Evolutionary conservation across 1,140 invertebrate genomes (phyloP), one percentile per base, ranked within the genome.

Genomic region (Drosophila bipectinata): DNA sequence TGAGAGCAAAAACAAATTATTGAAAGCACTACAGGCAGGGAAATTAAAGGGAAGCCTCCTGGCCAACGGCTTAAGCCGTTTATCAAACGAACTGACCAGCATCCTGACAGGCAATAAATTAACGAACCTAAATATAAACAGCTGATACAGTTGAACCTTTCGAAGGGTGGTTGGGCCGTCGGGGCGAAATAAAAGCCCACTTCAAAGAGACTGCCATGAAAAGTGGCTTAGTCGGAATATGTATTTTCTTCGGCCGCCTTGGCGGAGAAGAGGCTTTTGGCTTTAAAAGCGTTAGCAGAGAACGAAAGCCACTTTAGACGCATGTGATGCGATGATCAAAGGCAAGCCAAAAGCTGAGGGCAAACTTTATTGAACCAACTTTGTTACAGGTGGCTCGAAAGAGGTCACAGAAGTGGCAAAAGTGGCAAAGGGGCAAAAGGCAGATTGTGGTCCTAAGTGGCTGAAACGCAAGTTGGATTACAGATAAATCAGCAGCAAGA

Each of bases 71-170:
- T 75, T 67, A 63, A 68, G 57, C 81, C 72, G 56, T 84, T 76
- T 81, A 74, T 81, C 82, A 85, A 81, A 47, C 34, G 57, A 48
- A 64, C 62, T 60, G 59, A 84, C 72, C 52, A 56, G 45, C 49
- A 37, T 48, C 28, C 45, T 41, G 68, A 74, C 73, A 87, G 72
- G 68, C 77, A 77, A 85, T 84, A 85, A 80, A 77, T 77, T 84
- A 62, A 67, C 39, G 47, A n/a, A 54, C 48, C 72, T 41, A 60
- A 41, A 58, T 61, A 66, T 39, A 69, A 53, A 53, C 59, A 63
- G 62, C 45, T 54, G 51, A 69, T 55, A 39, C 54, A 69, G 53
- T 24, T 14, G 12, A 21, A 34, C 28, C 53, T 52, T 28, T 47
- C 52, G 41, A 56, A 18, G 28, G 5, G 24, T 12, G 47, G 56